A percentile compares a stretch with the other conserved stretches of the same genome.
phyloP scores from a whole-genome alignment of 2,113 vertebrate species.

The Engraulis encrasicolus region DNA sequence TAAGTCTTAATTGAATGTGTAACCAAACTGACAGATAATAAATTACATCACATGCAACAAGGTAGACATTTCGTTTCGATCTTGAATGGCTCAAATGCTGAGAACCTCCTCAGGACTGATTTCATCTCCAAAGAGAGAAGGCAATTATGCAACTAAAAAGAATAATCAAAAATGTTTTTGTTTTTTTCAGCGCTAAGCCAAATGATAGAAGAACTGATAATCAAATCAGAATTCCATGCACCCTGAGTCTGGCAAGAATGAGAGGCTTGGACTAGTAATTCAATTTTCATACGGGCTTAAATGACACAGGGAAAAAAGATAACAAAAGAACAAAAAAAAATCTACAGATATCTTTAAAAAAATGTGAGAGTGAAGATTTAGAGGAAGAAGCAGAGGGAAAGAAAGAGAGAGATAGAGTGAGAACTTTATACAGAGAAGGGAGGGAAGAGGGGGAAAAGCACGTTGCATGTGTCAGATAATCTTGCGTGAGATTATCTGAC shows the following conservation, averaged over 20 bases:
- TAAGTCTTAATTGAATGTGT: not conserved
- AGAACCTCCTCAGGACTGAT: not conserved
- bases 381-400: too few relatives aligned
- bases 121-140: slow-evolving; percentile 84
- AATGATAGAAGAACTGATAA: slow-evolving; percentile 68
- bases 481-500: slow-evolving; percentile 98
- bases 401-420: slow-evolving; percentile 71
- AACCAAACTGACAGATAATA: not conserved
- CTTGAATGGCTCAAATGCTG: not conserved
- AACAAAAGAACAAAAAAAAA: slow-evolving; percentile 81
- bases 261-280: slow-evolving; percentile 77
- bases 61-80: not conserved
- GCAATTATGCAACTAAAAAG: slow-evolving; percentile 95
- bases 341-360: slow-evolving; percentile 96
- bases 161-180: slow-evolving; percentile 64
- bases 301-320: slow-evolving; percentile 77
- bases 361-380: slow-evolving; percentile 91
- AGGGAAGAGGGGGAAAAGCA: slow-evolving; percentile 86
- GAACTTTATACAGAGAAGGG: slow-evolving; percentile 71
- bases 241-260: slow-evolving; percentile 91
- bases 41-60: not conserved
- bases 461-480: slow-evolving; percentile 99
- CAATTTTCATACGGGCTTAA: slow-evolving; percentile 87
- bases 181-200: slow-evolving; percentile 65
- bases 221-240: slow-evolving; percentile 87